phyloP scores from a whole-genome alignment of 2,888 invertebrate species.

The Chrysotoxum bicinctum region DNA sequence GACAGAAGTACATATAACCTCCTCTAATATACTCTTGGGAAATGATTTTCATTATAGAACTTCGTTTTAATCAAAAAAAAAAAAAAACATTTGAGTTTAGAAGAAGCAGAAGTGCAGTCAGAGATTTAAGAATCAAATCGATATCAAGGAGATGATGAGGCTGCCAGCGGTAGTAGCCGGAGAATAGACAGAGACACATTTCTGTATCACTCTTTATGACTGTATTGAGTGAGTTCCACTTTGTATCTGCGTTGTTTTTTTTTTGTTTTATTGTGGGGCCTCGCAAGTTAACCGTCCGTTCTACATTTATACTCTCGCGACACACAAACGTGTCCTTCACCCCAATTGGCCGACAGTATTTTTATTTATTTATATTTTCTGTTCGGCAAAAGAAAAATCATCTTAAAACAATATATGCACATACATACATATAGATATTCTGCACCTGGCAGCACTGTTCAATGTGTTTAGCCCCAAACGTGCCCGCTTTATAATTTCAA shows the following conservation, averaged over 20 bases:
- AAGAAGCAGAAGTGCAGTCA: constrained; percentile 41
- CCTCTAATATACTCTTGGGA: not conserved
- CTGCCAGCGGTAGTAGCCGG: constrained; percentile 6
- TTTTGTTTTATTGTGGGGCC: constrained; percentile 14
- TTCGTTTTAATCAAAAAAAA: not conserved
- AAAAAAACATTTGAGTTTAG: constrained; percentile 13
- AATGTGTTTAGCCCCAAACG: constrained; percentile 12
- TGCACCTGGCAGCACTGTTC: constrained; percentile 50
- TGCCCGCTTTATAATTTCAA: constrained; percentile 16
- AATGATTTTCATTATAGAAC: constrained; percentile 16
- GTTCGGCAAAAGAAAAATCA: constrained; percentile 46
- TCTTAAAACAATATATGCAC: not conserved
- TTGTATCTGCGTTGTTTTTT: constrained; percentile 1
- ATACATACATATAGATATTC: no score
- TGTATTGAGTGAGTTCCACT: constrained; percentile 37
- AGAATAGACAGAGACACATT: not conserved
- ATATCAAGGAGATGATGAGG: not conserved
- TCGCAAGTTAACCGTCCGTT: constrained; percentile 49
- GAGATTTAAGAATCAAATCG: not conserved
- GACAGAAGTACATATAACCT: constrained; percentile 20
- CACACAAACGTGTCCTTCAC: constrained; percentile 65
- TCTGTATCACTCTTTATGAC: not conserved
- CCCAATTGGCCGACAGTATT: constrained; percentile 53
- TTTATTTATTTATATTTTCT: constrained; percentile 28
- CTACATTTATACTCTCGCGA: constrained; percentile 38